A percentile compares a stretch with the other conserved stretches of the same genome.
phyloP scores from a whole-genome alignment of 2,797 vertebrate genomes.

The Karalla daura region DNA sequence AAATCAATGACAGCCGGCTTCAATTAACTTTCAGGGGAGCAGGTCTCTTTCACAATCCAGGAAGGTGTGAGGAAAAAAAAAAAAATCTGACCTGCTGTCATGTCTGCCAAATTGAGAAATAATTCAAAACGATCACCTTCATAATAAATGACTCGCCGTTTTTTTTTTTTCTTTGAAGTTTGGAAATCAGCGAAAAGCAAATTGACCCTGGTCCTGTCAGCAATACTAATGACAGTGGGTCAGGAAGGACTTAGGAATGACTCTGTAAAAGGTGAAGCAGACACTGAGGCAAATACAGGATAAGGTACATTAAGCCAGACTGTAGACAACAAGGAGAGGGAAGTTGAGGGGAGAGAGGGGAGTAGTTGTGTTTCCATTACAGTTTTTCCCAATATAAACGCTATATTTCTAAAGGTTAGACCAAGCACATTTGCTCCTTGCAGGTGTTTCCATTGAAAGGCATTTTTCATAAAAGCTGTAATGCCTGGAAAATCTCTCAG shows the following conservation, averaged over 20 bases:
- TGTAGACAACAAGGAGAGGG: constrained; percentile 5
- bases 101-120: constrained; percentile 40
- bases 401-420: too few species aligned
- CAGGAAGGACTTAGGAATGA: background rate
- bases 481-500: too few species aligned
- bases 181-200: constrained; percentile 29
- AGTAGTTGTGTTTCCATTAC: too few species aligned
- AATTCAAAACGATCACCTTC: constrained; percentile 22
- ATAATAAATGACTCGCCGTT: constrained; percentile 27
- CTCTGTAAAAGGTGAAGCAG: constrained; percentile 11
- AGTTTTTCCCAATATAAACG: too few species aligned
- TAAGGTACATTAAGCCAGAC: background rate
- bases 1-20: constrained; percentile 51
- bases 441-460: too few species aligned
- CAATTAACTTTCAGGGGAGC: constrained; percentile 50
- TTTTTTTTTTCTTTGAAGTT: constrained; percentile 33
- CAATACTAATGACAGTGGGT: constrained; percentile 21
- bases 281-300: constrained; percentile 8
- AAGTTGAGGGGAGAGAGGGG: background rate
- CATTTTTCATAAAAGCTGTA: too few species aligned
- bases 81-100: constrained; percentile 23
- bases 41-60: constrained; percentile 43
- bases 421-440: too few species aligned
- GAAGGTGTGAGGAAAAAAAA: too few species aligned
- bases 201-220: constrained; percentile 3